Conservation (phyloP, 2,888 invertebrate species). For the Andrena dorsata region DNA sequence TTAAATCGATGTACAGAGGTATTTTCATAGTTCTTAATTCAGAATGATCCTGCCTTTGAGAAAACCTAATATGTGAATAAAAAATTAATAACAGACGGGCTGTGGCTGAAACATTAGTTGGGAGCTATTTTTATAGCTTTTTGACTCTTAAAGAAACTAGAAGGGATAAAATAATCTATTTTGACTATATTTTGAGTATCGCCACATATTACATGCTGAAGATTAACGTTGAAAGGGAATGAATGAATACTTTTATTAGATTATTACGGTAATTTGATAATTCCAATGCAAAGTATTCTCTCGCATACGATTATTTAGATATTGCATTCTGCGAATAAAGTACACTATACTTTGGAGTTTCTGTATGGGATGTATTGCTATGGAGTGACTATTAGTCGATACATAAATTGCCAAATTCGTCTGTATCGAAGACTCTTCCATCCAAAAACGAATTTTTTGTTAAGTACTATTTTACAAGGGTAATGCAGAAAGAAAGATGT, state of each 20-base stretch:
- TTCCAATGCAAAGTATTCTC: conserved; percentile 33
- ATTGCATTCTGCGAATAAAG: conserved; percentile 26
- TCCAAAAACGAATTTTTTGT: conserved; percentile 27
- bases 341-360: conserved; percentile 36
- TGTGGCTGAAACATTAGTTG: conserved; percentile 83
- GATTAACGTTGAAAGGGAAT: conserved; percentile 66
- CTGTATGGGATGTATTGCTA: conserved; percentile 38
- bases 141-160: conserved; percentile 80
- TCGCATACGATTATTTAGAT: conserved; percentile 25
- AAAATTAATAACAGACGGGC: conserved; percentile 82
- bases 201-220: conserved; percentile 67
- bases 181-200: conserved; percentile 83
- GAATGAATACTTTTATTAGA: conserved; percentile 56
- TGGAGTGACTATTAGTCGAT: conserved; percentile 36
- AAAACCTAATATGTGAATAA: conserved; percentile 80
- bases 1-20: conserved; percentile 77
- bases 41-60: conserved; percentile 83
- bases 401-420: conserved; percentile 50
- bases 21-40: conserved; percentile 82
- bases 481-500: conserved; percentile 3
- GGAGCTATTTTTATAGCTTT: conserved; percentile 85
- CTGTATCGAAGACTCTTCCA: conserved; percentile 50
- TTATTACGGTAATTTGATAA: conserved; percentile 38
- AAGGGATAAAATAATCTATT: conserved; percentile 83
- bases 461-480: conserved; percentile 37